These are phyloP conservation scores for Sturmia bella DNA, from an alignment of 2,888 invertebrate genomes.

Conservation along the genomic window DNA sequence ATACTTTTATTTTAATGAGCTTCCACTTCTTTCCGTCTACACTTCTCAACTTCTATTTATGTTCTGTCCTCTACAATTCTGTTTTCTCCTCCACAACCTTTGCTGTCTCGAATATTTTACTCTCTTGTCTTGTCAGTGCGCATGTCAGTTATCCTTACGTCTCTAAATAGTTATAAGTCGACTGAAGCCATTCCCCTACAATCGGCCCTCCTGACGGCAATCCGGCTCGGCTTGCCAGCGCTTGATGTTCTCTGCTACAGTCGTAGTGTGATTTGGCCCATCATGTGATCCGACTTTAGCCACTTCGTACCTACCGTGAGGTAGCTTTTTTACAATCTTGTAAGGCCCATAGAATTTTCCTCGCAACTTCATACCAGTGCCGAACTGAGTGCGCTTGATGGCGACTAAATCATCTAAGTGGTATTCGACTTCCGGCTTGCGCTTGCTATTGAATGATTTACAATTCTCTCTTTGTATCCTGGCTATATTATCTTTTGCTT, in stretches of 20 bases:
- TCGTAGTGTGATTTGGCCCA: constrained; percentile 25
- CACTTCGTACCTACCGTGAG: constrained; percentile 60
- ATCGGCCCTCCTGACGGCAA: too few species aligned
- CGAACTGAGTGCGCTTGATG: constrained; percentile 58
- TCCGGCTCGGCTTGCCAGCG: too few species aligned
- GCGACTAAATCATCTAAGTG: constrained; percentile 41
- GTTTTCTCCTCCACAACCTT: too few species aligned
- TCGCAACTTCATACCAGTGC: constrained; percentile 41
- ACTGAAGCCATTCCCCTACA: too few species aligned
- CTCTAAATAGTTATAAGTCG: too few species aligned
- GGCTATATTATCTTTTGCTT: neutral
- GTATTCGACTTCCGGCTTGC: constrained; percentile 13
- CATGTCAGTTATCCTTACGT: too few species aligned
- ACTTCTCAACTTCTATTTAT: too few species aligned
- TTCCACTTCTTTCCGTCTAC: too few species aligned
- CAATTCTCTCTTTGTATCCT: constrained; percentile 24
- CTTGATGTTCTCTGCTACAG: constrained; percentile 63
- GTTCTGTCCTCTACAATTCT: too few species aligned
- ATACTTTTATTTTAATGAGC: too few species aligned
- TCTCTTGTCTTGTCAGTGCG: too few species aligned
- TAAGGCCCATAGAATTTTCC: constrained; percentile 62
- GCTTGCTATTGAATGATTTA: constrained; percentile 43
- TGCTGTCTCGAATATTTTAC: too few species aligned
- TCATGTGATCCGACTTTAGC: constrained; percentile 52
- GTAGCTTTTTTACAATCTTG: constrained; percentile 10